phyloP scores from a whole-genome alignment of 2,888 invertebrate species.

The Microctonus aethiopoides region DNA sequence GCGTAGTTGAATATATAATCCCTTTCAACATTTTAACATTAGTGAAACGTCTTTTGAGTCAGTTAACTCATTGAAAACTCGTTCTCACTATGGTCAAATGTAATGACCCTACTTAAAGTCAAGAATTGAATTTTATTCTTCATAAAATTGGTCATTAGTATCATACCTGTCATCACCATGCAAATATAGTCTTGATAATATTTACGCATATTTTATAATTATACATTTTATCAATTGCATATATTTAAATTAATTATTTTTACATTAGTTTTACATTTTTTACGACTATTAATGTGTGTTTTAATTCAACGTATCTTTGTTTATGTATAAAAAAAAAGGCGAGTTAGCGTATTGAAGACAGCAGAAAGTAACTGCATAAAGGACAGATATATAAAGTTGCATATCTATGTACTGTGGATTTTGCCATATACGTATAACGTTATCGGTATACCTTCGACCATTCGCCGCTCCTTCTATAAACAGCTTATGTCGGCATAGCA shows the following conservation, averaged over 20 bases:
- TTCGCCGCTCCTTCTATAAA: slow-evolving; percentile 41
- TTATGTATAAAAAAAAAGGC: slow-evolving; percentile 31
- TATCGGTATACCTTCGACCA: slow-evolving; percentile 32
- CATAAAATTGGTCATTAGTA: not conserved
- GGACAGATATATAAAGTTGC: slow-evolving; percentile 22
- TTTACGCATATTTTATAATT: too few relatives aligned
- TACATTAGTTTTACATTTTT: too few relatives aligned
- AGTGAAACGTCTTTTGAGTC: not conserved
- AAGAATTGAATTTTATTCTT: not conserved
- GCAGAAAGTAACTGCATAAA: not conserved
- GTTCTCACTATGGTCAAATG: not conserved
- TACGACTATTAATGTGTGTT: not conserved
- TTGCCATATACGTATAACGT: slow-evolving; percentile 51
- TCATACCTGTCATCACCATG: too few relatives aligned
- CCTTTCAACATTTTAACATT: not conserved
- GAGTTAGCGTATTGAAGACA: slow-evolving; percentile 9
- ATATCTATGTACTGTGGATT: slow-evolving; percentile 45
- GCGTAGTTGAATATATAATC: not conserved
- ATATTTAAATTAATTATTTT: too few relatives aligned
- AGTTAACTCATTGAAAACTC: not conserved
- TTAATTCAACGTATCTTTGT: too few relatives aligned
- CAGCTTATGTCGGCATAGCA: slow-evolving; percentile 27
- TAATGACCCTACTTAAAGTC: not conserved
- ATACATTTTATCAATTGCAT: too few relatives aligned
- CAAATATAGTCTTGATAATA: too few relatives aligned